Evolutionary conservation across 2,113 vertebrate genomes (phyloP), one percentile per base, ranked within the genome.

Genomic region (Chaenogobius annularis): DNA sequence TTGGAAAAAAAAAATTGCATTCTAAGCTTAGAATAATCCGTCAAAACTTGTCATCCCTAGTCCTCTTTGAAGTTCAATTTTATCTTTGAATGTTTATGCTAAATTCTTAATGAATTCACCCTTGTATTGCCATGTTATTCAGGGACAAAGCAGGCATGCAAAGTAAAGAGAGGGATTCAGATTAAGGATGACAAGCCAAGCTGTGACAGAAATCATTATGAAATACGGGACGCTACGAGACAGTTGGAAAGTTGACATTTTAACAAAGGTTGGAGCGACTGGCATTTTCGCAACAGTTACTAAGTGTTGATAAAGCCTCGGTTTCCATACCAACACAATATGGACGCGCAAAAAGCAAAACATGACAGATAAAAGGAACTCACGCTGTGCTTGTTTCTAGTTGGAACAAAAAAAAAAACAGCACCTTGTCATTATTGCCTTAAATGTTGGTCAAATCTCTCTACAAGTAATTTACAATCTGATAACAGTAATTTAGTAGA

Each of bases 191-290:
- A 17, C 22, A 2, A 17, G 55, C 66, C 69, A 19, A 0, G 65
- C 72, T 80, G 50, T 43, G 48, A 69, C 31, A 31, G 43, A 48
- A 68, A 69, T 22, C 12, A 70, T 59, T 19, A 17, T 37, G 69
- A 72, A 71, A 69, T 54, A n/a, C 52, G 4, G 64, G 15, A 23
- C 19, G 61, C 43, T 35, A 65, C 43, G 9, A 67, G 72, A 40
- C 47, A 58, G 22, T 35, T 64, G 10, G 15, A 14, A 69, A 13
- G 47, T 9, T 78, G 72, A 78, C 80, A 75, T 80, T 76, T 83
- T 35, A 31, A 54, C 20, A 55, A 63, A 9, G 31, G 54, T 17
- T 65, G 63, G 52, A 20, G 59, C 37, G 10, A 69, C 40, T 78
- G 80, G 56, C 77, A 62, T 70, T 75, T 80, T 19, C 50, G 17